Percentiles rank a stretch among this genome's conserved stretches.
Evolutionary conservation across 2,888 invertebrate species (phyloP).

Genomic region (Pristionchus mayeri): DNA sequence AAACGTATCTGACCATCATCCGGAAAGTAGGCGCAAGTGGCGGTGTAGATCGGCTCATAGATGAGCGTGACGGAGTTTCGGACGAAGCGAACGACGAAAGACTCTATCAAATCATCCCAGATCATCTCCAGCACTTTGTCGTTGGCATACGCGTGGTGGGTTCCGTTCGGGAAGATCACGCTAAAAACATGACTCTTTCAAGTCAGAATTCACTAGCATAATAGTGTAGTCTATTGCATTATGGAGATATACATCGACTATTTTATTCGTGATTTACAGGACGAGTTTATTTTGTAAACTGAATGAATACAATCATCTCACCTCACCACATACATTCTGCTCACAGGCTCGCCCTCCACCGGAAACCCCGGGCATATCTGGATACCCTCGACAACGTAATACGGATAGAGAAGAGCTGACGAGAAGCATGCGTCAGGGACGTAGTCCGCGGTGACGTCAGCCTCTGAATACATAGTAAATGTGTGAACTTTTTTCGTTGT

Average conservation of each 20-base stretch:
- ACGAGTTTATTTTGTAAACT: no score
- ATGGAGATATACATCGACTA: no score
- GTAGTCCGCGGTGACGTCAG: background rate
- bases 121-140: background rate
- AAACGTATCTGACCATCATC: background rate
- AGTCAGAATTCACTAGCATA: no score
- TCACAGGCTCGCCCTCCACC: background rate
- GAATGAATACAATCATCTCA: no score
- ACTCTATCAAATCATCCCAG: background rate
- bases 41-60: background rate
- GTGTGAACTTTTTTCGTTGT: no score
- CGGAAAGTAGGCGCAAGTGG: background rate
- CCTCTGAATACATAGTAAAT: background rate
- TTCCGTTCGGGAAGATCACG: conserved; percentile 3
- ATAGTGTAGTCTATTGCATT: no score
- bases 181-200: background rate
- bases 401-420: background rate
- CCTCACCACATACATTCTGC: background rate
- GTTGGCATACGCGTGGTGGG: background rate
- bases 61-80: background rate
- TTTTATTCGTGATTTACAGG: no score
- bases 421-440: background rate
- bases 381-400: background rate
- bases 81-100: background rate
- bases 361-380: background rate